Base-by-base conservation (phyloP, 2,797 vertebrate genomes). In the Phataginus tetradactyla region DNA sequence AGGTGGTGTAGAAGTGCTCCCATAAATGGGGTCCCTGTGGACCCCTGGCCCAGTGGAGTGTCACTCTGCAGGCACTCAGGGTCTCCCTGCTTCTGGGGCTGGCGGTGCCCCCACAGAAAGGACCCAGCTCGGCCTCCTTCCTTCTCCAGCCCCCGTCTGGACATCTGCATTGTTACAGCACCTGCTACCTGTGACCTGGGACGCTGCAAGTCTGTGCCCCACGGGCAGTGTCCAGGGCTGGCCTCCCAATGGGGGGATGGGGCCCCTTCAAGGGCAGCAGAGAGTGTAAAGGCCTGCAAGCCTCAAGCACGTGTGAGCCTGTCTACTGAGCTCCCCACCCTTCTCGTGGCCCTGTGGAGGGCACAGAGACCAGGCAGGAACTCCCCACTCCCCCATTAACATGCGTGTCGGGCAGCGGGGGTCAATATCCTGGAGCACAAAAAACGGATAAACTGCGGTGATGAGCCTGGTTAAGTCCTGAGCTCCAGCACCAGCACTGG, bases 1-100 rank as follows among this genome's bases (percentile, higher is more conserved):
- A 97, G 63, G 80, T 59, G 21, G 97, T 79, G 91, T 91, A 97
- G 93, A 97, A 94, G 3, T 7, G 69, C 91, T 85, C 84, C 98
- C 59, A 81, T 21, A 59, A 97, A 97, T 90, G 45, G 45, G 45
- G 45, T 45, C 45, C 45, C 10, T 45, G 11, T 45, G 45, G 45
- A 45, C 45, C 45, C 90, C 86, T 80, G 74, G 32, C 18, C 29
- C 32, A 51, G 51, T 23, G 12, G n/a, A 20, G 11, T 32, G 53
- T 20, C 32, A 21, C 49, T 11, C 1, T 1, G n/a, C 68, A 1
- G 25, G 21, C 23, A 10, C 68, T 71, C 68, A 7, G 68, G 61
- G 85, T 15, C 25, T 0, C 3, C 49, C 45, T 6, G 53, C 42
- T 29, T 8, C 13, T 9, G 1, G 1, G 2, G 51, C 11, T 10